Evolutionary conservation across 1,140 invertebrate species (phyloP).

Genomic region (Nephotettix cincticeps): DNA sequence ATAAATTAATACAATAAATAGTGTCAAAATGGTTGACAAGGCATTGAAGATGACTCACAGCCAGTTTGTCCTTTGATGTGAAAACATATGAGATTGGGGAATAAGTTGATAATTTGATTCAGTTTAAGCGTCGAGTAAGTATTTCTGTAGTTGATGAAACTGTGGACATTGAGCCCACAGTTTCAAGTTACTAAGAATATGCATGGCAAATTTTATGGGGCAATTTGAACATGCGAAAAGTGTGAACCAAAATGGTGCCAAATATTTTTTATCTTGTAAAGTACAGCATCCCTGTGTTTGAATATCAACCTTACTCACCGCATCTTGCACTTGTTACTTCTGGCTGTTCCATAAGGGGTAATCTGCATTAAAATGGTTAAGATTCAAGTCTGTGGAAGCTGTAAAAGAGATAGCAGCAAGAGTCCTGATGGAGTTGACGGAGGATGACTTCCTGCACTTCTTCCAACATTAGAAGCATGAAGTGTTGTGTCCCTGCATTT

Average conservation of each 20-base stretch:
- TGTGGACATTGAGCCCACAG: not conserved
- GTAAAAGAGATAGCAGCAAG: not conserved
- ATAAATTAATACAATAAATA: too few relatives aligned
- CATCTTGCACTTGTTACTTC: too few relatives aligned
- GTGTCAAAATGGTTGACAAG: too few relatives aligned
- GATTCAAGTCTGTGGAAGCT: not conserved
- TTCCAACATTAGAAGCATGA: too few relatives aligned
- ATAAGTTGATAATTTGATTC: not conserved
- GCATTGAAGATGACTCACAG: not conserved
- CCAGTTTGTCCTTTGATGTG: not conserved
- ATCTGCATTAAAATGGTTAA: not conserved
- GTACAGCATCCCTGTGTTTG: not conserved
- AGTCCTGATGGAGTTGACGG: not conserved
- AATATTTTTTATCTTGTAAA: not conserved
- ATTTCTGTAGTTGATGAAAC: not conserved
- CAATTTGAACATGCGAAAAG: not conserved
- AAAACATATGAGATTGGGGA: not conserved
- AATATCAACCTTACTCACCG: not conserved
- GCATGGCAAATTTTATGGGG: slow-evolving; percentile 1
- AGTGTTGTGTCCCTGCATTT: too few relatives aligned
- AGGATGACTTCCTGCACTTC: not conserved
- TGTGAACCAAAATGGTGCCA: not conserved
- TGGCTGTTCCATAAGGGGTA: not conserved
- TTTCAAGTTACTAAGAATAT: slow-evolving; percentile 3
- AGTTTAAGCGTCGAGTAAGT: not conserved